Evolutionary conservation across 1,140 invertebrate genomes (phyloP).

Genomic region (Saxidomus purpurata): DNA sequence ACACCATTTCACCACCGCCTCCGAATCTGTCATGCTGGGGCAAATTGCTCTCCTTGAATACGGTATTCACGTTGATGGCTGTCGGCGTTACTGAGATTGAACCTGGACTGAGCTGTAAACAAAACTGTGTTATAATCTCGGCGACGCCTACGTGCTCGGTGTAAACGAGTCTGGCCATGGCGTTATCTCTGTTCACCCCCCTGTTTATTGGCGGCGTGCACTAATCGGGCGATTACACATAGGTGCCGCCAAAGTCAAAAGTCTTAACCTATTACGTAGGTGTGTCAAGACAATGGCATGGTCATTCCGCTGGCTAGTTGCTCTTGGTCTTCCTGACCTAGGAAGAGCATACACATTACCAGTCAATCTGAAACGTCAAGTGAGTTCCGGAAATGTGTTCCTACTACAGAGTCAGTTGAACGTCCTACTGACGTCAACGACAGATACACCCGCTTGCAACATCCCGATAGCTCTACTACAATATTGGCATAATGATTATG

Average conservation of each 20-base stretch:
- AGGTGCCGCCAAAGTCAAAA: background rate
- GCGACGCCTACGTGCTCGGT: background rate
- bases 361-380: background rate
- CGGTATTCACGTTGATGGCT: background rate
- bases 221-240: background rate
- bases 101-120: background rate
- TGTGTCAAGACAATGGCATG: conserved; percentile 4
- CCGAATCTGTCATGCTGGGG: background rate
- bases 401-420: conserved; percentile 3
- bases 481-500: too few relatives aligned
- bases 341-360: conserved; percentile 20
- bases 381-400: background rate
- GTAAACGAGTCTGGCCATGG: background rate
- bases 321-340: background rate
- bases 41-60: too few relatives aligned
- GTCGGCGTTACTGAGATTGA: background rate
- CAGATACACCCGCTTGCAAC: conserved; percentile 1
- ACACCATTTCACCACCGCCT: background rate
- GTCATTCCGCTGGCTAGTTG: background rate
- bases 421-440: conserved; percentile 37
- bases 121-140: background rate
- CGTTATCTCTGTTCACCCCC: background rate
- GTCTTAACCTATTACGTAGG: background rate
- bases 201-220: background rate
- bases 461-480: background rate